Evolutionary conservation across 2,797 vertebrate species (phyloP).

Genomic region (Channallabes apus): DNA sequence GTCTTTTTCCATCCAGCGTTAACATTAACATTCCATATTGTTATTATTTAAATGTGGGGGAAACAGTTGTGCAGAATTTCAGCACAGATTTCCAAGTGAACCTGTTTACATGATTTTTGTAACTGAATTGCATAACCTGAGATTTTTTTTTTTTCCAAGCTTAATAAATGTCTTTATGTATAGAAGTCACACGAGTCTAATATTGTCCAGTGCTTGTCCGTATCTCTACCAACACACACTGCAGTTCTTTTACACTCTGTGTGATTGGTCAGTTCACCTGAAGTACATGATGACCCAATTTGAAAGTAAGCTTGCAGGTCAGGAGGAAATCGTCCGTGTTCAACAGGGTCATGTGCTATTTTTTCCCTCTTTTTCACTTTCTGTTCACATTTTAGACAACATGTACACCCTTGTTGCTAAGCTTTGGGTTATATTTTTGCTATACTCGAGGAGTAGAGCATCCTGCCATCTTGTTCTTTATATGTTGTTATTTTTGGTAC

Average conservation of each 20-base stretch:
- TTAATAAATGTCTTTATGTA: constrained; percentile 78
- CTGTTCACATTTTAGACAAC: not conserved
- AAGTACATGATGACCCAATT: not conserved
- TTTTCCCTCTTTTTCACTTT: not conserved
- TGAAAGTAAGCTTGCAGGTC: not conserved
- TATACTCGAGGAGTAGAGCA: no score
- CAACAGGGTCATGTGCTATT: not conserved
- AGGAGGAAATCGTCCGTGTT: not conserved
- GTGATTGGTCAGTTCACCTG: not conserved
- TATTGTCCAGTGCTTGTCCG: not conserved
- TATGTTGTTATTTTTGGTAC: not conserved
- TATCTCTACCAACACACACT: not conserved
- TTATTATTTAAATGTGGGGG: constrained; percentile 65
- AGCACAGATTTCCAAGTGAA: constrained; percentile 69
- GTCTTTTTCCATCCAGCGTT: constrained; percentile 4
- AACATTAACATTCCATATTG: constrained; percentile 76
- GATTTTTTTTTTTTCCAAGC: constrained; percentile 66
- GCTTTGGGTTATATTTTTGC: not conserved
- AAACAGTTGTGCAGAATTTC: constrained; percentile 70
- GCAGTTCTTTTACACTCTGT: not conserved
- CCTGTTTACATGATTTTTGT: constrained; percentile 86
- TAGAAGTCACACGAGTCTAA: constrained; percentile 43
- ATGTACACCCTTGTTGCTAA: not conserved
- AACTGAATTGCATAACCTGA: constrained; percentile 78
- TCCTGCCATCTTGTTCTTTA: no score